Evolutionary conservation across 2,797 vertebrate genomes (phyloP).

Genomic region (Alcedo quadribrachys): DNA sequence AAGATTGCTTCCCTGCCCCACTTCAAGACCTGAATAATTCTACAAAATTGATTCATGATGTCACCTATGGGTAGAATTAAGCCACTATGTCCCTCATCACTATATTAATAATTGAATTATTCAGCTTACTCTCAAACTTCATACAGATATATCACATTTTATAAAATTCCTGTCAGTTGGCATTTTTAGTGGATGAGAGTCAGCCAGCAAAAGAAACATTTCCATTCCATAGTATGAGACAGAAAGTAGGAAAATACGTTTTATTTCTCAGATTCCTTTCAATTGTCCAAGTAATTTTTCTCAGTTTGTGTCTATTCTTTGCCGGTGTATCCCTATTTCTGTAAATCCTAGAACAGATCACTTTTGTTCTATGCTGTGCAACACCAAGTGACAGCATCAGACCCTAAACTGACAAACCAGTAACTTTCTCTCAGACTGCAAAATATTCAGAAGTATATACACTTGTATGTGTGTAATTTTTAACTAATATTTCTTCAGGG

Average conservation of each 20-base stretch:
- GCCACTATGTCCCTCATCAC: constrained; percentile 43
- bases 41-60: constrained; percentile 41
- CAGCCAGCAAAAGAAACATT: constrained; percentile 18
- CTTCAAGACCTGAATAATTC: constrained; percentile 61
- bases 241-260: constrained; percentile 1
- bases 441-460: not conserved
- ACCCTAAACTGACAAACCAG: not conserved
- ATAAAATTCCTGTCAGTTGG: not conserved
- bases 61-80: constrained; percentile 50
- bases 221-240: not conserved
- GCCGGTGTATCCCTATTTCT: not conserved
- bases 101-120: constrained; percentile 53
- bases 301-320: not conserved
- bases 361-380: not conserved
- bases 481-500: not conserved
- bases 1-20: constrained; percentile 29
- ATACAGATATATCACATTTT: constrained; percentile 18
- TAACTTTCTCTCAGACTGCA: not conserved
- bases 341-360: not conserved
- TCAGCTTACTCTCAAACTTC: constrained; percentile 6
- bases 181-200: constrained; percentile 20
- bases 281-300: not conserved
- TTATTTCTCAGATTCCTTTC: not conserved
- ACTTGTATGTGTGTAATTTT: not conserved
- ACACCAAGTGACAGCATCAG: not conserved